These are phyloP conservation scores for Mesorhabditis spiculigera DNA, from an alignment of 2,888 invertebrate species.

Conservation along the genomic window DNA sequence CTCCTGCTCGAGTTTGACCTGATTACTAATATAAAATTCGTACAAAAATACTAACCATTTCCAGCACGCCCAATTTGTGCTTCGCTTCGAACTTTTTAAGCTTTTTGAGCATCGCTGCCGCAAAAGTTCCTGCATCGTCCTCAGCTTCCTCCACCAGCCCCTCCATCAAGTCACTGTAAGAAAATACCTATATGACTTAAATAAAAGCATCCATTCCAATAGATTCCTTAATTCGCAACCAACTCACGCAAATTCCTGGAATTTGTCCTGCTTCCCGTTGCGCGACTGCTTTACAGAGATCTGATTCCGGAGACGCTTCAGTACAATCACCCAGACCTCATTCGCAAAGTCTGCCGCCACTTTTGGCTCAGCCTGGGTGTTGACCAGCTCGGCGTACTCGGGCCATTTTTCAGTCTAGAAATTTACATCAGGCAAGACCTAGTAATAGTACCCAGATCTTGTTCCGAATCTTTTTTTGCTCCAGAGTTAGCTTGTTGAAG, in stretches of 20 bases:
- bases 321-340: background rate
- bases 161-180: no score
- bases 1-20: no score
- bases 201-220: no score
- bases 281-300: background rate
- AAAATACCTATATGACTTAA: no score
- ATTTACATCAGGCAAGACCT: background rate
- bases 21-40: no score
- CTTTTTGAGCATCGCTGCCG: no score
- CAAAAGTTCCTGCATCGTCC: no score
- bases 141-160: no score
- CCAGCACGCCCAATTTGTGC: no score
- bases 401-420: no score
- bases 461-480: background rate
- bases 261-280: background rate
- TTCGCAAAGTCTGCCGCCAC: background rate
- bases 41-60: no score
- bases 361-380: background rate
- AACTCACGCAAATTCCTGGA: background rate
- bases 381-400: background rate
- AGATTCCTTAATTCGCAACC: background rate
- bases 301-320: background rate
- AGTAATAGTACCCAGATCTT: background rate
- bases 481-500: background rate
- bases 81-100: no score